Percentiles rank a stretch among this genome's conserved stretches.
These are phyloP conservation scores for Drosophila anomalata DNA, from an alignment of 2,888 invertebrate genomes.

Conservation along the genomic window DNA sequence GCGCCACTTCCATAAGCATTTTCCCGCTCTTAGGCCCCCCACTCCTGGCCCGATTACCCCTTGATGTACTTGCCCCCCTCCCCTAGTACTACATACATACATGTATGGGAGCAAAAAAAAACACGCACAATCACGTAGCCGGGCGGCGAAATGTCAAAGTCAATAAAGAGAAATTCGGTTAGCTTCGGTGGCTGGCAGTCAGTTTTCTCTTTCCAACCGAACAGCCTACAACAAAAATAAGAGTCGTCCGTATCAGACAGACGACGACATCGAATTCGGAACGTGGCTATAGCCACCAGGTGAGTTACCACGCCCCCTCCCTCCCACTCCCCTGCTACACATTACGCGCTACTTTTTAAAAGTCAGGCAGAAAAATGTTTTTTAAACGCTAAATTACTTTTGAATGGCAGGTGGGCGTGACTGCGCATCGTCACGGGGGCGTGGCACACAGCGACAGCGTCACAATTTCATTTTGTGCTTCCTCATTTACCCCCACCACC, in stretches of 20 bases:
- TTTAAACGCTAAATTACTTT: constrained; percentile 80
- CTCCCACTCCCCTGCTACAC: constrained; percentile 30
- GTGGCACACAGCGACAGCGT: constrained; percentile 55
- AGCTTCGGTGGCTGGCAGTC: constrained; percentile 6
- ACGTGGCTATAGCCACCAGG: constrained; percentile 63
- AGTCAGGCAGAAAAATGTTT: constrained; percentile 78
- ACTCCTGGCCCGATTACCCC: constrained; percentile 4
- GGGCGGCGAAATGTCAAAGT: constrained; percentile 62
- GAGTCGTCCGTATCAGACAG: constrained; percentile 72
- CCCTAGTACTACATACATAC: background rate
- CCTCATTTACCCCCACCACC: constrained; percentile 49
- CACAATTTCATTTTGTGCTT: constrained; percentile 76
- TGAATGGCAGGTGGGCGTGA: constrained; percentile 68
- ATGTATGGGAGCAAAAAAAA: background rate
- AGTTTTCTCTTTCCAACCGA: background rate
- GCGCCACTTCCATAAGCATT: constrained; percentile 7
- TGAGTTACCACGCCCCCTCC: constrained; percentile 54
- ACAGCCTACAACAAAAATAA: constrained; percentile 56
- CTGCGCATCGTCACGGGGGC: constrained; percentile 52
- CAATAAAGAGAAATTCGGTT: constrained; percentile 56
- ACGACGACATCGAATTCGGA: constrained; percentile 51
- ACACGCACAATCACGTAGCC: constrained; percentile 18
- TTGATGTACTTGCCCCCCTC: background rate
- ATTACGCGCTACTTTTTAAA: constrained; percentile 72
- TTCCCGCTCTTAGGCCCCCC: background rate